Percentiles rank a stretch among this genome's conserved stretches.
These are phyloP conservation scores for Xestia xanthographa DNA, from an alignment of 2,888 invertebrate species.

Conservation along the genomic window DNA sequence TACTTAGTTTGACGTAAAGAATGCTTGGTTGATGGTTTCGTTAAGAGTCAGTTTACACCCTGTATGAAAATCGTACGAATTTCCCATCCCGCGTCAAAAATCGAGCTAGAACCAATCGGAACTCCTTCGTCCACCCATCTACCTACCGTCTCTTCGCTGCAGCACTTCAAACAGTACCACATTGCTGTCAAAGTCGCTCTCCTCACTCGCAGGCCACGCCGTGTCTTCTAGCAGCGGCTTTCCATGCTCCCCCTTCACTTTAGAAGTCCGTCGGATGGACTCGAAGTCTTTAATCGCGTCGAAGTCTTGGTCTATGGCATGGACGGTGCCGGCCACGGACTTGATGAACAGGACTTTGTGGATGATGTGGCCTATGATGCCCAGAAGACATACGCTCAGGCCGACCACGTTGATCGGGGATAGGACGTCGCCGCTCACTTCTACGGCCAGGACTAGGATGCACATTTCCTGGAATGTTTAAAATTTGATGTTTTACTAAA, in stretches of 20 bases:
- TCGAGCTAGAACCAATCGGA: slow-evolving; percentile 52
- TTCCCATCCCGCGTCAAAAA: background rate
- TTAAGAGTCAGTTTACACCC: background rate
- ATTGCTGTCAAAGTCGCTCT: slow-evolving; percentile 88
- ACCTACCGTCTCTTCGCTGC: slow-evolving; percentile 86
- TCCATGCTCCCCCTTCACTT: slow-evolving; percentile 73
- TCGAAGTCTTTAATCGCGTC: slow-evolving; percentile 71
- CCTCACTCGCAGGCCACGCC: slow-evolving; percentile 80
- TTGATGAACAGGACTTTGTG: slow-evolving; percentile 91
- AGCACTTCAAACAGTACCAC: slow-evolving; percentile 90
- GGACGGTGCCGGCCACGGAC: slow-evolving; percentile 78
- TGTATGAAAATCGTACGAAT: slow-evolving; percentile 12
- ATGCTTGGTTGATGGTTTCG: background rate
- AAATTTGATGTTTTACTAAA: background rate
- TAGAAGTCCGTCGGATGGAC: slow-evolving; percentile 53
- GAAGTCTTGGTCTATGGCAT: slow-evolving; percentile 74
- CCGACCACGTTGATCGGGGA: slow-evolving; percentile 96
- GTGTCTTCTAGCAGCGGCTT: slow-evolving; percentile 81
- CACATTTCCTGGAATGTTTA: slow-evolving; percentile 95
- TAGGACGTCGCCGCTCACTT: slow-evolving; percentile 96
- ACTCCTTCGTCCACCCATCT: slow-evolving; percentile 50
- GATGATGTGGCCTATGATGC: slow-evolving; percentile 96
- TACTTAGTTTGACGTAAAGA: background rate
- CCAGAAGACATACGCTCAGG: slow-evolving; percentile 95
- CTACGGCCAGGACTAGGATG: slow-evolving; percentile 96